These are phyloP conservation scores for Drosophila rhopaloa DNA, from an alignment of 1,140 invertebrate species.

Conservation along the genomic window DNA sequence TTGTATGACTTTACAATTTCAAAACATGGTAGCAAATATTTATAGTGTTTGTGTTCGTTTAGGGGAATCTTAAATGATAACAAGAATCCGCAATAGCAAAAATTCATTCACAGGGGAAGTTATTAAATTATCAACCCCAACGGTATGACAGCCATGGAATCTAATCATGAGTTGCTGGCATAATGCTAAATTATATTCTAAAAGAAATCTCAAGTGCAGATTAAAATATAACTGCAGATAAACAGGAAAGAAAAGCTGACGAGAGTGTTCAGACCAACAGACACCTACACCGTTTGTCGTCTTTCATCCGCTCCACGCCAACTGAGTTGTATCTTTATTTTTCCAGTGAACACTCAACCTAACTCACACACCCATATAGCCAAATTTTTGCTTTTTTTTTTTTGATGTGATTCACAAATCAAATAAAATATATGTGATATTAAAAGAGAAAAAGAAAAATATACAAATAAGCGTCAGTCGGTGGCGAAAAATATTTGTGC, in stretches of 20 bases:
- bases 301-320: constrained; percentile 12
- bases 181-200: constrained; percentile 66
- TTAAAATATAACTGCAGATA: constrained; percentile 76
- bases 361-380: constrained; percentile 31
- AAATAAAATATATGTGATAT: constrained; percentile 68
- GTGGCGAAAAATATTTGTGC: constrained; percentile 78
- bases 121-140: constrained; percentile 62
- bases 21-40: constrained; percentile 24
- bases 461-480: constrained; percentile 30
- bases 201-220: constrained; percentile 66
- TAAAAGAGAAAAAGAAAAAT: constrained; percentile 62
- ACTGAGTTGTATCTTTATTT: constrained; percentile 61
- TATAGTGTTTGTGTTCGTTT: constrained; percentile 1
- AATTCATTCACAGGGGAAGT: constrained; percentile 62
- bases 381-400: constrained; percentile 7
- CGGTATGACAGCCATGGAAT: constrained; percentile 45
- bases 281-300: constrained; percentile 44
- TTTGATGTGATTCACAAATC: constrained; percentile 77
- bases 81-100: constrained; percentile 41
- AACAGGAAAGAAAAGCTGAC: constrained; percentile 53
- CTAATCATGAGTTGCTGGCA: constrained; percentile 60
- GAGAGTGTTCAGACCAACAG: constrained; percentile 47
- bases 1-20: constrained; percentile 9
- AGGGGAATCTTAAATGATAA: constrained; percentile 25
- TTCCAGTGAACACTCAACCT: constrained; percentile 65